Conservation (phyloP, 2,113 vertebrate genomes). For the Rhegmatorhina hoffmannsi region DNA sequence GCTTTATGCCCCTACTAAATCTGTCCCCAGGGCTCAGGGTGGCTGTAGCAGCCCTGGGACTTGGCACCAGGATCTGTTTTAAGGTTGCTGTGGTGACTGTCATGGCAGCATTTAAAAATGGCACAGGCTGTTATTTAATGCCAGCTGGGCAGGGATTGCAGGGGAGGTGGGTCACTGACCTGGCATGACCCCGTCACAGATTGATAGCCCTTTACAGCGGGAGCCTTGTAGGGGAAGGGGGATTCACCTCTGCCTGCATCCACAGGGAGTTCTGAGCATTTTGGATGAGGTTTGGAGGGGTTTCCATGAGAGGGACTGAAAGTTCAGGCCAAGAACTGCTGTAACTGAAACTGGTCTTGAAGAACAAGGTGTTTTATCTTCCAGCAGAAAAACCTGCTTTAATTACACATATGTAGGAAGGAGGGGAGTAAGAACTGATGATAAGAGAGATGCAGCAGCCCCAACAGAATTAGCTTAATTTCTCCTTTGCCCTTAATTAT, state of each 20-base stretch:
- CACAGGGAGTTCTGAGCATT: accelerated
- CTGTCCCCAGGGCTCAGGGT: neutral
- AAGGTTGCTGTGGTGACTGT: neutral
- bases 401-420: neutral
- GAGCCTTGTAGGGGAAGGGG: accelerated
- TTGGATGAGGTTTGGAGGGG: neutral
- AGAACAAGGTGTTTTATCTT: neutral
- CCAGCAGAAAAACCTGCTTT: neutral
- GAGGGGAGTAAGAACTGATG: neutral
- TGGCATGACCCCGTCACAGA: accelerated
- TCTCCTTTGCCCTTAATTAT: constrained; percentile 37
- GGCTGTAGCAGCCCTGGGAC: neutral
- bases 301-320: neutral
- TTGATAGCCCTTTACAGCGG: neutral
- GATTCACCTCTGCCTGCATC: neutral
- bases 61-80: neutral
- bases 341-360: neutral
- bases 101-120: constrained; percentile 42
- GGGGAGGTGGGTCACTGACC: neutral
- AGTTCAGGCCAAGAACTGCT: neutral
- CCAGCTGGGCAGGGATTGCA: neutral
- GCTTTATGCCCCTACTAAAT: neutral
- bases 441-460: neutral
- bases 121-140: neutral
- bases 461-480: constrained; percentile 31